Conservation (phyloP, 2,113 vertebrate species). For the Apodemus speciosus region DNA sequence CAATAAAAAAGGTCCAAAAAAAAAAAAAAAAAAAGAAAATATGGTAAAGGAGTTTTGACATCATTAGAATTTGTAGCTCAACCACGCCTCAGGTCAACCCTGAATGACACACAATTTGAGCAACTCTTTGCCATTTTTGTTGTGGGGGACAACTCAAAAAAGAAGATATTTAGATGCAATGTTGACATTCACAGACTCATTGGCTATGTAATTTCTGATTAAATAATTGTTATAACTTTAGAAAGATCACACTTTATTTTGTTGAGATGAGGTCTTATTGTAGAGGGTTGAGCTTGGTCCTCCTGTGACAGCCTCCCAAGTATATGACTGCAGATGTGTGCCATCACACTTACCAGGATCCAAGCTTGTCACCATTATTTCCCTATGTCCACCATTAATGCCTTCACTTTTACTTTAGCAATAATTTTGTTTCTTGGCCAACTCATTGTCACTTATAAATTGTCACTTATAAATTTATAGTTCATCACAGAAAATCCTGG, state of each 20-base stretch:
- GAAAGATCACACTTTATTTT: background rate
- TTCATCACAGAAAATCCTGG: slow-evolving; percentile 25
- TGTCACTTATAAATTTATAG: slow-evolving; percentile 22
- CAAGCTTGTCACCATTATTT: background rate
- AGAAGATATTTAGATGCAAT: background rate
- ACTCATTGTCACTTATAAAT: slow-evolving; percentile 57
- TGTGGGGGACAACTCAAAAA: background rate
- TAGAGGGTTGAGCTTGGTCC: background rate
- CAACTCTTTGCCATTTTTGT: background rate
- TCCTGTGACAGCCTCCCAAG: background rate
- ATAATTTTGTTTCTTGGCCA: slow-evolving; percentile 5
- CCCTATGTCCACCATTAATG: background rate
- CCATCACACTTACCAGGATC: background rate
- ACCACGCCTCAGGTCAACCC: background rate
- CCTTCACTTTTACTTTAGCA: background rate
- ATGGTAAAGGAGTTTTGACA: background rate
- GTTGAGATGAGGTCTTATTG: background rate
- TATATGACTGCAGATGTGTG: background rate
- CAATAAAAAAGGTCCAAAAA: background rate
- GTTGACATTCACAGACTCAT: background rate
- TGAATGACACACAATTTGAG: background rate
- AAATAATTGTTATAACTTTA: slow-evolving; percentile 18
- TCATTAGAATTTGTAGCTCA: background rate
- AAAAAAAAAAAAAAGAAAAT: slow-evolving; percentile 28
- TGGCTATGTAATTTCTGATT: background rate